Evolutionary conservation across 1,140 invertebrate genomes (phyloP).

Genomic region (Oryctes rhinoceros): DNA sequence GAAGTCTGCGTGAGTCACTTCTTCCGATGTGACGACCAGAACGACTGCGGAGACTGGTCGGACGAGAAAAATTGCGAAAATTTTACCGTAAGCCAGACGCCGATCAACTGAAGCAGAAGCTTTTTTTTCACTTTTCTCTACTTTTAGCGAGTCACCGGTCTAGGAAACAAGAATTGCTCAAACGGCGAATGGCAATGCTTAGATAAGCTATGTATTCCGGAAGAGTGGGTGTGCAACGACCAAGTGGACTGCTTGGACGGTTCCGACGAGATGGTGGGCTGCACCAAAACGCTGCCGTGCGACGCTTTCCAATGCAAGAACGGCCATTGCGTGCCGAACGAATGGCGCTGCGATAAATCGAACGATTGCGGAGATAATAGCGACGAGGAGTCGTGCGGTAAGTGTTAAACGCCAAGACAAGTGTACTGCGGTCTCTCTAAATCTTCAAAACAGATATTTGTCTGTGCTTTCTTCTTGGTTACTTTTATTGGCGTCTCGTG

Average conservation of each 20-base stretch:
- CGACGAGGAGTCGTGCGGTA: constrained; percentile 74
- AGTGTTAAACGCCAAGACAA: constrained; percentile 49
- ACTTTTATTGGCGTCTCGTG: too few species aligned
- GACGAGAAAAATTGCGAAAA: constrained; percentile 69
- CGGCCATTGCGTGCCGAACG: constrained; percentile 67
- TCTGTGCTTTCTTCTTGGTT: too few species aligned
- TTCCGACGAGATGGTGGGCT: constrained; percentile 68
- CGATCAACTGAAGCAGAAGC: background rate
- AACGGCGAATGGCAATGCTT: constrained; percentile 60
- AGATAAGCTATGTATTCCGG: constrained; percentile 66
- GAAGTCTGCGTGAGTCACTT: constrained; percentile 75
- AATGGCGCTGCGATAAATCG: constrained; percentile 72
- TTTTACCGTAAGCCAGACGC: background rate
- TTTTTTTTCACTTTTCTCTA: background rate
- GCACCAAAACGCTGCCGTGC: constrained; percentile 49
- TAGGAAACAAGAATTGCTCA: constrained; percentile 42
- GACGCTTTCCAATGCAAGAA: constrained; percentile 67
- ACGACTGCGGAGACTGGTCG: constrained; percentile 75
- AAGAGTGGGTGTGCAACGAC: constrained; percentile 67
- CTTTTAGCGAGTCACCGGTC: background rate
- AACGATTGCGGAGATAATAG: constrained; percentile 72
- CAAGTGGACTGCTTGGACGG: constrained; percentile 74
- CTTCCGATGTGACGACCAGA: constrained; percentile 78
- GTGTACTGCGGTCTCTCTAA: too few species aligned
- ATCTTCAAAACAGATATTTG: too few species aligned